Evolutionary conservation across 1,140 invertebrate species (phyloP), one percentile per base, ranked within the genome.

Genomic region (Leptinotarsa defecta): DNA sequence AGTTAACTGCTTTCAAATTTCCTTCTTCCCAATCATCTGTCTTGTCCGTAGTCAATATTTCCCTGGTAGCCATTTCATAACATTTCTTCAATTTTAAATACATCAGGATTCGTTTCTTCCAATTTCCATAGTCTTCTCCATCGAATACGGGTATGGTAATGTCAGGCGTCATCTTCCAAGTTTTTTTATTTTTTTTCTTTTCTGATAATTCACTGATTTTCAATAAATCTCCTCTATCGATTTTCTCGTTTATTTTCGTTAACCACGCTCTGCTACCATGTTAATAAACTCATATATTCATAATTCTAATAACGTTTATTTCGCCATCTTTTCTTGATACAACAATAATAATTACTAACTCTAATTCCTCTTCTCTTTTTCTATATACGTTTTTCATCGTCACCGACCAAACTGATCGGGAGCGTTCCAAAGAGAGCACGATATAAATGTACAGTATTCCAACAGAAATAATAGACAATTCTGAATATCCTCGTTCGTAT

Each of bases 81-180:
- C 79, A 83, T 43, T 84, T 77, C 77, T 83, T 82, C 27, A 76
- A 74, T 77, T 84, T 81, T 49, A 80, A 74, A 19, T 74, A 76
- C 22, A 27, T 74, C 13, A 76, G 27, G 19, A 80, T 72, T 52
- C 77, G 48, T 72, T n/a, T 74, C 74, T 80, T 84, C 81, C 80
- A 85, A 22, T 78, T 81, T 43, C 73, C 75, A 81, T 84, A 83
- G 48, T 83, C 80, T 73, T 70, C 68, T n/a, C 81, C 82, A 79
- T 84, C 80, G 76, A 83, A 84, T 71, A 83, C 79, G 20, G 81
- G 81, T 69, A 84, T 77, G 19, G 13, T 48, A 48, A 69, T 69
- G 3, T 69, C 19, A 69, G n/a, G 13, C 48, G 13, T n/a, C 49
- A 52, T 52, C 24, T 52, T 15, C 17, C 49, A 52, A 13, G 1